phyloP scores from a whole-genome alignment of 2,113 vertebrate species.

The Syrrhaptes paradoxus region DNA sequence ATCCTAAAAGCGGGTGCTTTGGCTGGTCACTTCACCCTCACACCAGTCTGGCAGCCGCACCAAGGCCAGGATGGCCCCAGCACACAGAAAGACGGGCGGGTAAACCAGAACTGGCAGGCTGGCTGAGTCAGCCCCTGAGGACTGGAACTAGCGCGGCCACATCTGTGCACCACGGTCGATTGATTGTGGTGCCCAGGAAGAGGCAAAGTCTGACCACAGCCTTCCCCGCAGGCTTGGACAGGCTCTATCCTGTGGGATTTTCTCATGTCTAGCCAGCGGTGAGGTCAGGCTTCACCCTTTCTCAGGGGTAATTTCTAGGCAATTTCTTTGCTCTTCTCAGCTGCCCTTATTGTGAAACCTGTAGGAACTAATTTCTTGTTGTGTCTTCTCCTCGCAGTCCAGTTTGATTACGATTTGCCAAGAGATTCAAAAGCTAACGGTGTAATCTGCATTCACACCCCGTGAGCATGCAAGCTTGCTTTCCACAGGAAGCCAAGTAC shows the following conservation, averaged over 20 bases:
- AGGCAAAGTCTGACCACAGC: not conserved
- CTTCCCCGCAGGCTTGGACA: not conserved
- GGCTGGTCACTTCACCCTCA: not conserved
- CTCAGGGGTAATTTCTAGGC: not conserved
- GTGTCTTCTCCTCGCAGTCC: not conserved
- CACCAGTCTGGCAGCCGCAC: not conserved
- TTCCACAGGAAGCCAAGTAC: not conserved
- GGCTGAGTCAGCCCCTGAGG: not conserved
- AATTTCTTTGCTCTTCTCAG: not conserved
- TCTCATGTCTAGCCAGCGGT: not conserved
- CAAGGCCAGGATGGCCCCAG: not conserved
- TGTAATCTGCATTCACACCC: not conserved
- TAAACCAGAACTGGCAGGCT: not conserved
- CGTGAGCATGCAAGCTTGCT: not conserved
- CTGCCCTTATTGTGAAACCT: not conserved
- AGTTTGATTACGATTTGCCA: not conserved
- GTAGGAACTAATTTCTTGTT: not conserved
- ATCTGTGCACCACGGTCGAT: not conserved
- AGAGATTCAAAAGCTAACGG: not conserved
- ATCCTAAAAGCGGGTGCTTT: not conserved
- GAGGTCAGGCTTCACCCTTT: not conserved
- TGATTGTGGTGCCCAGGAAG: not conserved
- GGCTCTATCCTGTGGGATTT: not conserved
- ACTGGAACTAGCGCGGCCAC: not conserved
- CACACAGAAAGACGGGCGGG: accelerated